Evolutionary conservation across 2,113 vertebrate species (phyloP).

Genomic region (Phyllopteryx taeniolatus): DNA sequence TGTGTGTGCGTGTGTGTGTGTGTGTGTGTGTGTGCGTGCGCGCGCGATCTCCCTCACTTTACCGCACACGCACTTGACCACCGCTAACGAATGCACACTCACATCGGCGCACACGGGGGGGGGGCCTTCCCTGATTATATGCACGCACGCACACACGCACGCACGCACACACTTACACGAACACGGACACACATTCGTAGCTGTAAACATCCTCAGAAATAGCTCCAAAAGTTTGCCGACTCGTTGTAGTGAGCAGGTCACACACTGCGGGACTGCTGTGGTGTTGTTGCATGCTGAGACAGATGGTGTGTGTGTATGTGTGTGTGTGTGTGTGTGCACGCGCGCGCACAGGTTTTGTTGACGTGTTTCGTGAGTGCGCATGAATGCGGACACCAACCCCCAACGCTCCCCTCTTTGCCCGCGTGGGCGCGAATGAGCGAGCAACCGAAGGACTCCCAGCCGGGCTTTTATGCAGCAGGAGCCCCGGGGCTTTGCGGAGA

Average conservation of each 20-base stretch:
- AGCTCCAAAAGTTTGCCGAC: conserved; percentile 29
- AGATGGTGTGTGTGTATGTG: conserved; percentile 44
- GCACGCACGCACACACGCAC: conserved; percentile 45
- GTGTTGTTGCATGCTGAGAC: conserved; percentile 54
- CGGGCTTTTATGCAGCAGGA: conserved; percentile 50
- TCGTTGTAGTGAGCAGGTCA: conserved; percentile 31
- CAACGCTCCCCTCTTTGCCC: neutral
- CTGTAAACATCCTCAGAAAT: conserved; percentile 44
- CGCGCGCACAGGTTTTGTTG: conserved; percentile 2
- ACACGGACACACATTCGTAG: conserved; percentile 45
- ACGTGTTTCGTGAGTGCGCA: conserved; percentile 4
- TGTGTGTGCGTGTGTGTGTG: neutral
- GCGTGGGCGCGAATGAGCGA: conserved; percentile 23
- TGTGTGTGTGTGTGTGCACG: neutral
- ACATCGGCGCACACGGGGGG: conserved; percentile 45
- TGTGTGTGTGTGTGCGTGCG: neutral
- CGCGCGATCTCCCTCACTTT: neutral
- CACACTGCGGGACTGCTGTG: conserved; percentile 47
- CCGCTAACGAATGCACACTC: conserved; percentile 58
- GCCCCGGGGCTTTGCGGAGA: conserved; percentile 42
- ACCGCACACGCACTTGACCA: neutral
- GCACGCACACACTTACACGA: conserved; percentile 15
- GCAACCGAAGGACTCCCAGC: conserved; percentile 39
- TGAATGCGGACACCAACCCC: neutral
- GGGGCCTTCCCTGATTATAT: conserved; percentile 53